phyloP scores from a whole-genome alignment of 1,140 invertebrate species.

The Metopolophium dirhodum region DNA sequence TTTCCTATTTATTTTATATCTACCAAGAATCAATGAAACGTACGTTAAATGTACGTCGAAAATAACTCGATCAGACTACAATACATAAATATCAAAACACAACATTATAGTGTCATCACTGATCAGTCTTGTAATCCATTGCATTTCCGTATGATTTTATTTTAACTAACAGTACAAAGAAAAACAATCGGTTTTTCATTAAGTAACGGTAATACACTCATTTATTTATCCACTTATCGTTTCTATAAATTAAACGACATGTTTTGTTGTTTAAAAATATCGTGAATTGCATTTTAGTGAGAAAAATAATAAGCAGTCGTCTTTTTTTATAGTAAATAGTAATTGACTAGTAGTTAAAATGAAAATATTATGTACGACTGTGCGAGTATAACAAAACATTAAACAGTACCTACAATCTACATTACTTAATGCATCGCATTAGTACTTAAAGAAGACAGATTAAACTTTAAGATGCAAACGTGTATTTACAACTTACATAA shows the following conservation, averaged over 20 bases:
- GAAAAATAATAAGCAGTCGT: not conserved
- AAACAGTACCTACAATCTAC: no score
- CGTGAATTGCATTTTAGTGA: not conserved
- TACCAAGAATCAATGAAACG: not conserved
- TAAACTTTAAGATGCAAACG: no score
- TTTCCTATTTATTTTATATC: not conserved
- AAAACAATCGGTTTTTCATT: not conserved
- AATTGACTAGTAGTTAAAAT: not conserved
- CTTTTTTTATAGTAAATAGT: no score
- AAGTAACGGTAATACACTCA: not conserved
- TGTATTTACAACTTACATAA: no score
- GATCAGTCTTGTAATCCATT: not conserved
- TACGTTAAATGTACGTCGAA: conserved; percentile 14
- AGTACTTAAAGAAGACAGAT: no score
- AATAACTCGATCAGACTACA: not conserved
- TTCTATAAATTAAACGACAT: not conserved
- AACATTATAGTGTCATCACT: not conserved
- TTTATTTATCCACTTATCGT: not conserved
- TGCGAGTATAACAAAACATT: no score
- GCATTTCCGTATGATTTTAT: not conserved
- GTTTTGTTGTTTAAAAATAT: not conserved
- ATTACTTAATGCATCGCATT: no score
- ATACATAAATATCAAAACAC: not conserved
- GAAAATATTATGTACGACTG: no score
- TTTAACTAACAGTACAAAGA: not conserved